Base-by-base conservation (phyloP, 2,113 vertebrate species). In the Osmerus mordax region DNA sequence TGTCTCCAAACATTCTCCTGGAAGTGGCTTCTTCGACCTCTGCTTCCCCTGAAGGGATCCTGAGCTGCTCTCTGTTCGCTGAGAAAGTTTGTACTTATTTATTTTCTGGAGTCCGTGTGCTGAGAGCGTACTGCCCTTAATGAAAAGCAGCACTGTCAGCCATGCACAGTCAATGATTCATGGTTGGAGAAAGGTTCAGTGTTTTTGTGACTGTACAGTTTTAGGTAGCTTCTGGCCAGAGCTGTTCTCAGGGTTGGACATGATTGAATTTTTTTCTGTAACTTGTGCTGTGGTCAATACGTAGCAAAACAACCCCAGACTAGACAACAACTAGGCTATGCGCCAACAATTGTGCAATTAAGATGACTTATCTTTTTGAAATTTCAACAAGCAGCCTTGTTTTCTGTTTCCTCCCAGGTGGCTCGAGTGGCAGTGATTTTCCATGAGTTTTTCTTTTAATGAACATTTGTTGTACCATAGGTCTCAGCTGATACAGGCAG, bases 141-240 rank as follows among this genome's bases (percentile, higher is more conserved):
- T 92, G 91, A 93, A 93, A 91, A 91, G 91, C 88, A 69, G 81
- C 88, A 81, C 87, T 92, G 90, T 91, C 3, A 66, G 70, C 73
- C 76, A 59, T 25, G 72, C 55, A 88, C 83, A 87, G 86, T 80
- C 81, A 83, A 85, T 78, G 87, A 77, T 87, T 87, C 82, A 84
- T 67, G 21, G 67, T 61, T 60, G 75, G 91, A 85, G 91, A 91
- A 92, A 89, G 88, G 66, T 84, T 87, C 87, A 89, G 81, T 91
- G 91, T 92, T 88, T 47, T 82, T 29, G 62, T 29, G 66, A 69
- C 80, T 86, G 51, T 72, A 54, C 78, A 82, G 51, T 69, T 77
- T 83, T 28, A 55, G 68, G 70, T 16, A 32, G 69, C 72, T 70
- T 59, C 61, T 74, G 70, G 82, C 73, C 67, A 64, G 36, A 51